phyloP scores from a whole-genome alignment of 2,888 invertebrate genomes.

The Dendrolimus houi region DNA sequence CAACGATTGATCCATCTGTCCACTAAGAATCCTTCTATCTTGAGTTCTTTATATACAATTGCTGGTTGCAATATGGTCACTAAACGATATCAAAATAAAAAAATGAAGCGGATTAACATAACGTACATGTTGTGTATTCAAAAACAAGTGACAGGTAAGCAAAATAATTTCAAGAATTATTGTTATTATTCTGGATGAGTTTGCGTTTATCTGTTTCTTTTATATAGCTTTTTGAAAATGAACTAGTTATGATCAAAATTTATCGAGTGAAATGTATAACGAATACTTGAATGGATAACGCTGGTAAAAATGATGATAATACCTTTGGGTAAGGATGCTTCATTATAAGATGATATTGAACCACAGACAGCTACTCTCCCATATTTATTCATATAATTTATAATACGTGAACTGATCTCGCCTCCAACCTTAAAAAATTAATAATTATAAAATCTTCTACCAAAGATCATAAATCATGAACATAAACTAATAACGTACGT shows the following conservation, averaged over 20 bases:
- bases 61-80: slow-evolving; percentile 73
- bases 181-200: too few species aligned
- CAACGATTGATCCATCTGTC: slow-evolving; percentile 76
- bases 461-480: too few species aligned
- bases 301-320: slow-evolving; percentile 1
- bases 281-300: too few species aligned
- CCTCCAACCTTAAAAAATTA: slow-evolving; percentile 79
- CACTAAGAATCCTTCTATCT: slow-evolving; percentile 80
- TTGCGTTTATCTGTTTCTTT: too few species aligned
- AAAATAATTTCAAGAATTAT: too few species aligned
- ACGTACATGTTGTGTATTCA: not conserved
- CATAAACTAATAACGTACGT: slow-evolving; percentile 65
- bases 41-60: slow-evolving; percentile 79
- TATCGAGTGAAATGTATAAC: too few species aligned
- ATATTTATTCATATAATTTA: slow-evolving; percentile 79
- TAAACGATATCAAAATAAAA: slow-evolving; percentile 24
- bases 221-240: too few species aligned
- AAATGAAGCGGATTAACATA: not conserved
- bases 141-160: too few species aligned
- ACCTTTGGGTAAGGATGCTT: slow-evolving; percentile 54
- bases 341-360: slow-evolving; percentile 81
- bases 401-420: slow-evolving; percentile 79
- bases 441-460: too few species aligned
- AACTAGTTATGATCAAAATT: too few species aligned
- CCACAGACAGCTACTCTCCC: slow-evolving; percentile 84